Conservation (phyloP, 1,140 invertebrate genomes). For the Drosophila malerkotliana region DNA sequence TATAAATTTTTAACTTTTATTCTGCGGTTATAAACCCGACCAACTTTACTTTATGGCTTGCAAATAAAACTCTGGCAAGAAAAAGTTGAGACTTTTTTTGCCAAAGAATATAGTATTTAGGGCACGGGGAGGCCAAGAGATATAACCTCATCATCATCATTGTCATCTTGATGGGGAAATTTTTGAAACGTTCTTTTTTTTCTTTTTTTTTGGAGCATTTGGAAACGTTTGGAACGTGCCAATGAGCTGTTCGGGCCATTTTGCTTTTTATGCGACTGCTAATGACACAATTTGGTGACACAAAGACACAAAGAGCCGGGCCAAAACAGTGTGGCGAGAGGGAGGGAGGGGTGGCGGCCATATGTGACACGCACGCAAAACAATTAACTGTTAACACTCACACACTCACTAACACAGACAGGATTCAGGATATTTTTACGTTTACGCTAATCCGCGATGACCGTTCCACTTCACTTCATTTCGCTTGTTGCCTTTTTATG, state of each 20-base stretch:
- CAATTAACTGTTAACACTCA: constrained; percentile 67
- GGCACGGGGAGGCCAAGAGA: not conserved
- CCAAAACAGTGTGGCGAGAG: not conserved
- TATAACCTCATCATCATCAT: constrained; percentile 7
- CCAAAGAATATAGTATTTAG: constrained; percentile 9
- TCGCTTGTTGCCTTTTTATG: constrained; percentile 44
- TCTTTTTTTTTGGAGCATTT: not conserved
- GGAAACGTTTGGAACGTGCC: constrained; percentile 57
- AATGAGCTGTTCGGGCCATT: constrained; percentile 75
- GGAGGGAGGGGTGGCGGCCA: constrained; percentile 15
- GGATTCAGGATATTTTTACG: constrained; percentile 41
- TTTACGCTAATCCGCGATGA: constrained; percentile 50
- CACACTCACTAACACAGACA: constrained; percentile 11
- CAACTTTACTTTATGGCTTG: constrained; percentile 34
- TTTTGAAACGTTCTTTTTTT: not conserved
- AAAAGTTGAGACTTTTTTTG: constrained; percentile 13
- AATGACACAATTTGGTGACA: constrained; percentile 78
- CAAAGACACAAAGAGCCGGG: constrained; percentile 9
- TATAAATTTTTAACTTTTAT: constrained; percentile 51
- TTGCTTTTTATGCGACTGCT: constrained; percentile 72
- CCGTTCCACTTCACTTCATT: constrained; percentile 46
- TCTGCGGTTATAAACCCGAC: constrained; percentile 31
- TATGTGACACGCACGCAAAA: constrained; percentile 64
- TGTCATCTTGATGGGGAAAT: constrained; percentile 52
- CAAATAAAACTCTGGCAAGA: constrained; percentile 30